Percentiles rank a stretch among this genome's conserved stretches.
Evolutionary conservation across 1,140 invertebrate species (phyloP).

Genomic region (Teleopsis dalmanni): DNA sequence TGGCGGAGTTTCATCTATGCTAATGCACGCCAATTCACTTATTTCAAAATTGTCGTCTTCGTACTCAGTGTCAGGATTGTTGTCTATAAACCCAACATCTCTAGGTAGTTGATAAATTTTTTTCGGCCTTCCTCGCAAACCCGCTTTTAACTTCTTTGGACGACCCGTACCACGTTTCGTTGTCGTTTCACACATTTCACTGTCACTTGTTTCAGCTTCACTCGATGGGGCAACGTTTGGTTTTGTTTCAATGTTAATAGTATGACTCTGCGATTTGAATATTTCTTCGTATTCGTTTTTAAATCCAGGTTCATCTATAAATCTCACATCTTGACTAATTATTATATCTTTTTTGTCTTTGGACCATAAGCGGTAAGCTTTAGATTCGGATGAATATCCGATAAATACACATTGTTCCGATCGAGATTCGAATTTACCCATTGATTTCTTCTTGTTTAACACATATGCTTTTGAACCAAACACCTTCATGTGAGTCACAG

Average conservation of each 20-base stretch:
- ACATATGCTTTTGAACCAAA: slow-evolving; percentile 3
- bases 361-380: slow-evolving; percentile 1
- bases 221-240: neutral
- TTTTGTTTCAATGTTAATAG: neutral
- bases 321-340: slow-evolving; percentile 1
- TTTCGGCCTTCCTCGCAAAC: slow-evolving; percentile 1
- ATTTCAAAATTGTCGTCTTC: neutral
- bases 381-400: slow-evolving; percentile 1
- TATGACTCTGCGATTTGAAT: neutral
- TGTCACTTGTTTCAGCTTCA: neutral
- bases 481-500: neutral
- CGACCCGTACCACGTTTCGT: neutral
- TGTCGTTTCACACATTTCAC: neutral
- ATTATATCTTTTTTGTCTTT: neutral
- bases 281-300: slow-evolving; percentile 2
- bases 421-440: neutral
- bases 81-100: neutral
- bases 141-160: neutral
- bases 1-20: no score
- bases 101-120: slow-evolving; percentile 1
- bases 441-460: neutral
- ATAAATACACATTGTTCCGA: neutral
- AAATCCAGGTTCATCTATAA: slow-evolving; percentile 4
- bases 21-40: no score
- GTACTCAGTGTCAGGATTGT: neutral